A percentile compares a stretch with the other conserved stretches of the same genome.
phyloP scores from a whole-genome alignment of 2,888 invertebrate species.

The Blastobasis lacticolella region DNA sequence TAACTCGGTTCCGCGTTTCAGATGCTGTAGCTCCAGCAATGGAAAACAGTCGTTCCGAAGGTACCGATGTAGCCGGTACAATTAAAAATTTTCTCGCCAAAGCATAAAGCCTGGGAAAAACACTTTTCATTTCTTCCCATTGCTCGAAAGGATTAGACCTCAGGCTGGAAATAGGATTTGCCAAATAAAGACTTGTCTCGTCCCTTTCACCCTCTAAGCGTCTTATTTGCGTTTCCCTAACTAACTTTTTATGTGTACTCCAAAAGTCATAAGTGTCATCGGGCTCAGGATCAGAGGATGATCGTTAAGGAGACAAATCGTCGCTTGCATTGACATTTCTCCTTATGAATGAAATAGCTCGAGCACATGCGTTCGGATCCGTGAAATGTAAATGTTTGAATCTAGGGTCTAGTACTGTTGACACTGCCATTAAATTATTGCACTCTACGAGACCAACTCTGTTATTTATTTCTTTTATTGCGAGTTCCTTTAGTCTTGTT shows the following conservation, averaged over 20 bases:
- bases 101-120: conserved; percentile 11
- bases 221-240: conserved; percentile 2
- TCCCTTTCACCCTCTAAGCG: neutral
- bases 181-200: conserved; percentile 9
- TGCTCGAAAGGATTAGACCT: conserved; percentile 11
- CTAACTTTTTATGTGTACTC: conserved; percentile 13
- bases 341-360: conserved; percentile 15
- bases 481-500: conserved; percentile 11
- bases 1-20: neutral
- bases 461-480: conserved; percentile 12
- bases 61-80: conserved; percentile 13
- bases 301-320: neutral
- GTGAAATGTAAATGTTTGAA: conserved; percentile 16
- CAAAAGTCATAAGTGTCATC: conserved; percentile 15
- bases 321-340: conserved; percentile 8
- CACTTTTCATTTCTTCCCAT: conserved; percentile 13
- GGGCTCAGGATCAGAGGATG: conserved; percentile 9
- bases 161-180: conserved; percentile 7
- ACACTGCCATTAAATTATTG: conserved; percentile 13
- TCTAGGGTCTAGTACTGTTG: conserved; percentile 14
- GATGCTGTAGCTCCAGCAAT: conserved; percentile 10
- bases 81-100: conserved; percentile 11
- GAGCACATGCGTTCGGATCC: conserved; percentile 14
- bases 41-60: conserved; percentile 14
- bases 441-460: conserved; percentile 17